A percentile compares a stretch with the other conserved stretches of the same genome.
These are phyloP conservation scores for Oscheius sp. DNA, from an alignment of 2,888 invertebrate genomes.

Conservation along the genomic window DNA sequence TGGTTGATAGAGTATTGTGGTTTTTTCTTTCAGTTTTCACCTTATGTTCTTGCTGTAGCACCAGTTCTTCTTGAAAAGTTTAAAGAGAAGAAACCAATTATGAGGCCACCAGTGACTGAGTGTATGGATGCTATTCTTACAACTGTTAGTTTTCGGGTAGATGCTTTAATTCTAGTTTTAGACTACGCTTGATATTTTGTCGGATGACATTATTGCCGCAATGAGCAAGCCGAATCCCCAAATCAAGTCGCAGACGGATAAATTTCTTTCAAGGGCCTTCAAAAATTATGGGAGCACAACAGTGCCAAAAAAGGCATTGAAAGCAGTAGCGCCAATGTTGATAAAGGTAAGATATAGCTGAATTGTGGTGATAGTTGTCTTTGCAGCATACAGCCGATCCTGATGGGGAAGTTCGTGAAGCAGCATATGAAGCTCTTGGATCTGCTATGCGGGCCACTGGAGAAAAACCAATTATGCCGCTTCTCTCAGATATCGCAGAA, in stretches of 20 bases:
- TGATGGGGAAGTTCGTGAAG: conserved; percentile 52
- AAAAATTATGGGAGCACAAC: neutral
- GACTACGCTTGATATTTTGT: conserved; percentile 73
- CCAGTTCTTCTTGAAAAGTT: conserved; percentile 87
- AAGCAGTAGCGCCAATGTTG: conserved; percentile 36
- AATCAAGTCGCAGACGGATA: conserved; percentile 74
- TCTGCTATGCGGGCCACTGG: conserved; percentile 47
- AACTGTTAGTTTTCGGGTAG: conserved; percentile 77
- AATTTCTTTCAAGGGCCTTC: conserved; percentile 55
- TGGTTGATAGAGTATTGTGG: too few species aligned
- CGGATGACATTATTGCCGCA: conserved; percentile 86
- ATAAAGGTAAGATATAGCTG: conserved; percentile 36
- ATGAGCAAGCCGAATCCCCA: conserved; percentile 78
- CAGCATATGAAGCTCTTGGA: conserved; percentile 48
- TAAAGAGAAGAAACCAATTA: conserved; percentile 90
- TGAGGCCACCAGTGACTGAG: conserved; percentile 76
- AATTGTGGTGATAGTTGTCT: conserved; percentile 3
- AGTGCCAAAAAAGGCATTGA: conserved; percentile 72
- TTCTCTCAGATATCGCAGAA: conserved; percentile 37
- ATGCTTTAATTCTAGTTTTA: neutral
- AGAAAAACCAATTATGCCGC: conserved; percentile 23
- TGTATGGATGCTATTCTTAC: conserved; percentile 89
- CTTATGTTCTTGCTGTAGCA: neutral
- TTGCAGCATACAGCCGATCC: conserved; percentile 47
- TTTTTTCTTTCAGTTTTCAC: neutral